phyloP scores from a whole-genome alignment of 1,140 invertebrate genomes.

The Zaprionus africanus region DNA sequence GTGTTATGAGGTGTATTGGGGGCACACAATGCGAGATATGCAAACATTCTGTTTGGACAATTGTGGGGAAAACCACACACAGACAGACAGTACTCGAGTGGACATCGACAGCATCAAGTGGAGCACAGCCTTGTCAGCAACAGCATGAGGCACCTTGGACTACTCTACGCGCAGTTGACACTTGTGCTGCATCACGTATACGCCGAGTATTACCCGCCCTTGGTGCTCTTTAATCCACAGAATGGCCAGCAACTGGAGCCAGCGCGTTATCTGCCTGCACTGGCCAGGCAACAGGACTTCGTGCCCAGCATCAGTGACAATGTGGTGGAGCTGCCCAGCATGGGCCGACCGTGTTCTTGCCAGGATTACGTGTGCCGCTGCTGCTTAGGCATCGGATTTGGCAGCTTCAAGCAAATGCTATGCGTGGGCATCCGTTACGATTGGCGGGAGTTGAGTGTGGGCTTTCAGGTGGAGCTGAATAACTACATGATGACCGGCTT shows the following conservation, averaged over 20 bases:
- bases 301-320: constrained; percentile 42
- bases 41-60: constrained; percentile 69
- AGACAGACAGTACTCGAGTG: constrained; percentile 11
- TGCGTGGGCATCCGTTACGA: constrained; percentile 47
- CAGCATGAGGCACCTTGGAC: constrained; percentile 47
- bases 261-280: constrained; percentile 4
- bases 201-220: constrained; percentile 29
- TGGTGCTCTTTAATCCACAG: constrained; percentile 50
- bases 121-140: constrained; percentile 35
- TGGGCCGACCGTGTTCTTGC: constrained; percentile 62
- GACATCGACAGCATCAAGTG: constrained; percentile 37
- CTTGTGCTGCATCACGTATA: constrained; percentile 2
- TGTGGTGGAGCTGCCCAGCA: constrained; percentile 51
- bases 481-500: constrained; percentile 43
- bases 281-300: background rate
- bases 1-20: constrained; percentile 17
- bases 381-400: constrained; percentile 59
- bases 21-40: constrained; percentile 26
- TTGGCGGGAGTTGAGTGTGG: constrained; percentile 37
- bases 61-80: constrained; percentile 59
- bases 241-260: constrained; percentile 43
- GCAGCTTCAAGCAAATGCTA: constrained; percentile 34
- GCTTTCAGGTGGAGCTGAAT: constrained; percentile 52
- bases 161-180: constrained; percentile 17
- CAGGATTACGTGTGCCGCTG: constrained; percentile 56